Evolutionary conservation across 2,113 vertebrate species (phyloP).

Genomic region (Bucco capensis): DNA sequence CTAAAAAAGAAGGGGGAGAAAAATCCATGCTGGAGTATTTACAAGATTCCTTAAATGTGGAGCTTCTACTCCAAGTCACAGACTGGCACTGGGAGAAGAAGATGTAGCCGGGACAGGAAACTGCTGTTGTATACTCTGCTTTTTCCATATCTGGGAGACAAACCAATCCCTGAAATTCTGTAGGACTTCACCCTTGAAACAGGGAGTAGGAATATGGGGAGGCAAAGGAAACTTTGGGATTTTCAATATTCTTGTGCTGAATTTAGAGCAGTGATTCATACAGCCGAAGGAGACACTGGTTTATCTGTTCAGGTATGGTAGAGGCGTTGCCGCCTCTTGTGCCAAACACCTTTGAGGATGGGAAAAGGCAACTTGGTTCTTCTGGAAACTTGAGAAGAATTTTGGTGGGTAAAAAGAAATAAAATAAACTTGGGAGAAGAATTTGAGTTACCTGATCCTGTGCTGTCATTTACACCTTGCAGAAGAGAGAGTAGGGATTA

Average conservation of each 20-base stretch:
- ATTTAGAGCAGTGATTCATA: constrained; percentile 5
- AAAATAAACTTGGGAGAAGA: background rate
- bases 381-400: background rate
- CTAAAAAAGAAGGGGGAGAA: background rate
- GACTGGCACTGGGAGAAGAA: background rate
- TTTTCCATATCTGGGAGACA: background rate
- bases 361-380: background rate
- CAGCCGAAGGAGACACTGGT: background rate
- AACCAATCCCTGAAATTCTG: background rate
- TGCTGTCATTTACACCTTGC: background rate
- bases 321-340: constrained; percentile 14
- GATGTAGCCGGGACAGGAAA: rapidly evolving
- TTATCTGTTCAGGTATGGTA: constrained; percentile 16
- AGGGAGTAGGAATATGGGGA: background rate
- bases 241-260: constrained; percentile 24
- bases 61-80: background rate
- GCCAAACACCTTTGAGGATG: constrained; percentile 28
- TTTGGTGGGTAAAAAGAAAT: background rate
- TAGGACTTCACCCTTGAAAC: background rate
- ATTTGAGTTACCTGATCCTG: background rate
- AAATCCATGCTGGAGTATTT: background rate
- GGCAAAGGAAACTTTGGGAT: background rate
- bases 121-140: rapidly evolving
- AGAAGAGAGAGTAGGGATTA: background rate
- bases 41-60: background rate